Conservation (phyloP, 2,888 invertebrate species). For the Rapana venosa region DNA sequence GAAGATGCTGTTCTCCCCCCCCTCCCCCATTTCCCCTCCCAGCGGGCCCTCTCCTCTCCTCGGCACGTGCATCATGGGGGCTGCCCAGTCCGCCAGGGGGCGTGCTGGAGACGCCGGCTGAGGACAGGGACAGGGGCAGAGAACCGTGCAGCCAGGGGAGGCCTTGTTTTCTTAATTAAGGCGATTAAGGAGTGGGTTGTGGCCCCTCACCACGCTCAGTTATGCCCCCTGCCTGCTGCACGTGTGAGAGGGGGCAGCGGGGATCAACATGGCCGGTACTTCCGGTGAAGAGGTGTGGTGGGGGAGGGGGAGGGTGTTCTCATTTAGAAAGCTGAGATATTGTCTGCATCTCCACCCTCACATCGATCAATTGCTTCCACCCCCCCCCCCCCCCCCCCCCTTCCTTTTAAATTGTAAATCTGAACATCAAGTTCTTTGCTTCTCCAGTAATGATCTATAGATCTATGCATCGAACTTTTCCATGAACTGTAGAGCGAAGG, state of each 20-base stretch:
- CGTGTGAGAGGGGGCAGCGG: constrained; percentile 21
- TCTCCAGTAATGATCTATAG: no score
- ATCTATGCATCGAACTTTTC: no score
- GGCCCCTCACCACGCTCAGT: constrained; percentile 2
- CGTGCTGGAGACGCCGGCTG: constrained; percentile 2
- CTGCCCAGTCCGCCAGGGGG: constrained; percentile 28
- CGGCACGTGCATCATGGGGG: constrained; percentile 35
- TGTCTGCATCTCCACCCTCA: neutral
- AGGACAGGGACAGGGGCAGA: neutral
- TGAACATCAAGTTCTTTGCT: no score
- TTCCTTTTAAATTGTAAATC: neutral
- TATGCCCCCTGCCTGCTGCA: constrained; percentile 29
- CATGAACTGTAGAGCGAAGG: no score
- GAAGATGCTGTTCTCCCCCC: neutral
- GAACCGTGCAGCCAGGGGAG: neutral
- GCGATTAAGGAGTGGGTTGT: constrained; percentile 33
- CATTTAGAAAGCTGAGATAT: constrained; percentile 10
- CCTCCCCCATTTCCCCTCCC: neutral
- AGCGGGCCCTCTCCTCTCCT: neutral
- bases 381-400: neutral
- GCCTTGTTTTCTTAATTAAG: constrained; percentile 45
- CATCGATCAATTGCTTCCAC: neutral
- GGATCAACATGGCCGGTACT: constrained; percentile 38
- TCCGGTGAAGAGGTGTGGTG: neutral
- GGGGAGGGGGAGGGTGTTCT: neutral